phyloP scores from a whole-genome alignment of 1,140 invertebrate genomes.

The Euura saliciscinereae region DNA sequence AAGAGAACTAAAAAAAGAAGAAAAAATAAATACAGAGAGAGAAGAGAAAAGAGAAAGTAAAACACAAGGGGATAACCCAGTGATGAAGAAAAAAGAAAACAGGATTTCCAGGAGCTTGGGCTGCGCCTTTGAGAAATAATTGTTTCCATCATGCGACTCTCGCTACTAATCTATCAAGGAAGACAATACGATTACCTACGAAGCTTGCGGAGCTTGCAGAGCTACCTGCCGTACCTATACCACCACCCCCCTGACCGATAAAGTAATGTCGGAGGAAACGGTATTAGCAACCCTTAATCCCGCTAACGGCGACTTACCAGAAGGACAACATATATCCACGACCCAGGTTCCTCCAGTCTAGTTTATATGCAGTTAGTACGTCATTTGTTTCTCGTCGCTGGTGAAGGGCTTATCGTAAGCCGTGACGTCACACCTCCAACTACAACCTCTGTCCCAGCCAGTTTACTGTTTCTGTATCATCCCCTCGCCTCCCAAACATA shows the following conservation, averaged over 20 bases:
- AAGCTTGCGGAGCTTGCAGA: no score
- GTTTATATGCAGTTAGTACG: conserved; percentile 7
- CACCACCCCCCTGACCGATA: background rate
- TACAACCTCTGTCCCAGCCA: no score
- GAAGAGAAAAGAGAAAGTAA: no score
- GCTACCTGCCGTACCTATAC: no score
- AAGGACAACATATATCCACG: background rate
- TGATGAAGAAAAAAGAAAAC: no score
- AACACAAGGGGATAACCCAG: no score
- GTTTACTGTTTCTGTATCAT: no score
- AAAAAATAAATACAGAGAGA: no score
- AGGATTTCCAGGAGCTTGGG: no score
- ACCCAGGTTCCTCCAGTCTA: background rate
- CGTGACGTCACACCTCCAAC: background rate
- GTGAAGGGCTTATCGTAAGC: conserved; percentile 3
- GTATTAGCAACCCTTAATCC: conserved; percentile 1
- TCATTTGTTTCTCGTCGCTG: conserved; percentile 1
- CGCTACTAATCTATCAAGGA: background rate
- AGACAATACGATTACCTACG: background rate
- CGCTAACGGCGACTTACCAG: background rate
- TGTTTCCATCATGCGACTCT: background rate
- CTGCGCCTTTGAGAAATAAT: background rate
- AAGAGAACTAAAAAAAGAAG: no score
- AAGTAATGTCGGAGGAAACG: background rate
- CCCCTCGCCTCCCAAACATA: no score